phyloP scores from a whole-genome alignment of 2,113 vertebrate genomes.

The Sander lucioperca region DNA sequence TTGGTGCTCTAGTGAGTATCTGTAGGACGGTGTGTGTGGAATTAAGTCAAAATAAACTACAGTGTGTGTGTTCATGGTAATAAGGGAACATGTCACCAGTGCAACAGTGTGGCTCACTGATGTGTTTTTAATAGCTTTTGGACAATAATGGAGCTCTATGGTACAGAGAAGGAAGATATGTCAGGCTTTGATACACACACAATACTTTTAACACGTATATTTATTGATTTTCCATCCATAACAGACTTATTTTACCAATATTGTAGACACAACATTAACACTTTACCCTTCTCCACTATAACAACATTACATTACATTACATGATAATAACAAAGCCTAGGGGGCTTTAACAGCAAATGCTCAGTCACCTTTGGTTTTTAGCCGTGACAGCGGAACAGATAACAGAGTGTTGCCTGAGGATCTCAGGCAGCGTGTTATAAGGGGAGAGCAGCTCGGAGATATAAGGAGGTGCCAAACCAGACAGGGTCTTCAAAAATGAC shows the following conservation, averaged over 20 bases:
- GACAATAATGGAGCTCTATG: background rate
- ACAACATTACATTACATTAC: background rate
- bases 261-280: background rate
- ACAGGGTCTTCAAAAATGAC: background rate
- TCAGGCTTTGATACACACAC: background rate
- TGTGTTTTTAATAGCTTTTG: slow-evolving; percentile 2
- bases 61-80: background rate
- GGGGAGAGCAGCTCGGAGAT: no score
- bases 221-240: no score
- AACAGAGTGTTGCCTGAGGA: no score
- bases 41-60: background rate
- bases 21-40: background rate
- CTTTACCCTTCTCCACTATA: background rate
- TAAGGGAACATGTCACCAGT: background rate
- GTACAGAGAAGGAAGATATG: background rate
- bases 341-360: no score
- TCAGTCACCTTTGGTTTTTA: no score
- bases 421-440: no score
- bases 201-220: background rate
- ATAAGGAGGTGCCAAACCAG: no score
- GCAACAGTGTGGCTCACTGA: background rate
- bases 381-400: no score
- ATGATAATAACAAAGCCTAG: background rate
- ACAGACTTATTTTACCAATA: background rate
- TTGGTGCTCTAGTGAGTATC: background rate